A percentile compares a stretch with the other conserved stretches of the same genome.
These are phyloP conservation scores for Pleuronectes platessa DNA, from an alignment of 2,113 vertebrate species.

Conservation along the genomic window DNA sequence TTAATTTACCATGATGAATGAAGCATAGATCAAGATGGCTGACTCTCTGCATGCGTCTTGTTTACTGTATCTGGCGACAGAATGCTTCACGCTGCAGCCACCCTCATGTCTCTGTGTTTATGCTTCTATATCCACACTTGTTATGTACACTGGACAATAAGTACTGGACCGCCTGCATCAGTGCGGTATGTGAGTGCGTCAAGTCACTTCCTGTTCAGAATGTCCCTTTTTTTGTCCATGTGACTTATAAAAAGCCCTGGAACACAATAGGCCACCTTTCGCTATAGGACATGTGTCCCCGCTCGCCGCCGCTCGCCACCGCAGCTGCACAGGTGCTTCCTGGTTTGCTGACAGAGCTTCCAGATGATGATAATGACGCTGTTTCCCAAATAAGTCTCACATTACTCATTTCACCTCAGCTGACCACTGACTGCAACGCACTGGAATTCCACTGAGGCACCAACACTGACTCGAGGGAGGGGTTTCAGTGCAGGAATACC, in stretches of 20 bases:
- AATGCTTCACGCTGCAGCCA: neutral
- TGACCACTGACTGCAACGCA: conserved; percentile 38
- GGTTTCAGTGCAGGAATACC: neutral
- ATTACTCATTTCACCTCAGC: conserved; percentile 61
- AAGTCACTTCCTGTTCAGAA: conserved; percentile 72
- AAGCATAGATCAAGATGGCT: neutral
- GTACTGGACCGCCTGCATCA: conserved; percentile 18
- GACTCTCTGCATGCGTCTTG: neutral
- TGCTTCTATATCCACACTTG: conserved; percentile 18
- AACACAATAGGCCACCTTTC: conserved; percentile 70
- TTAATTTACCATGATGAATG: neutral
- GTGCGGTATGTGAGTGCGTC: conserved; percentile 48
- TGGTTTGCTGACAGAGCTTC: conserved; percentile 62
- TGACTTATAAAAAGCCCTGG: conserved; percentile 69
- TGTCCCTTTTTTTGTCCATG: conserved; percentile 64
- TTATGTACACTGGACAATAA: conserved; percentile 43
- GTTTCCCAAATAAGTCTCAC: conserved; percentile 50
- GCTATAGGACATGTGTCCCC: conserved; percentile 2
- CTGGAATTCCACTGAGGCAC: conserved; percentile 26
- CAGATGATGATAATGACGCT: conserved; percentile 64
- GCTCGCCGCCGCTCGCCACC: conserved; percentile 2
- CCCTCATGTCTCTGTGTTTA: neutral
- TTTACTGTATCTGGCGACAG: conserved; percentile 2
- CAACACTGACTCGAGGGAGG: conserved; percentile 5
- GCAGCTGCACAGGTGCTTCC: conserved; percentile 77